Base-by-base conservation (phyloP, 1,140 invertebrate species). In the Eupristina koningsbergeri region DNA sequence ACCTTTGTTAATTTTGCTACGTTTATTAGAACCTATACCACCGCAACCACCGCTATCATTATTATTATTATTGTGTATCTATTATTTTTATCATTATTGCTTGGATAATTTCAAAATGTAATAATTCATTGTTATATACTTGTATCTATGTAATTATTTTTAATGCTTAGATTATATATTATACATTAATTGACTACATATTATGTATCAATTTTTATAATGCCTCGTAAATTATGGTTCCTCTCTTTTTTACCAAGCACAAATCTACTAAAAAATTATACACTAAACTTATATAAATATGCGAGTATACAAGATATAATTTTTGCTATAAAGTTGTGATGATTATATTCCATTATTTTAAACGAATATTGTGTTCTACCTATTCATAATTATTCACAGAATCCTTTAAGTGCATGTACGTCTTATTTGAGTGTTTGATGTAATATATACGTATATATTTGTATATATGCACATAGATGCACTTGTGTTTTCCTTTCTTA, bases 121-220 rank as follows among this genome's bases (percentile, higher is more conserved):
- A 77, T 63, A 78, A 75, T 83, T 79, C 47, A 81, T 81, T 87
- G 83, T 86, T 82, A 86, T 86, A 87, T 85, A 82, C 85, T 84
- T 87, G 83, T 88, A 89, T 81, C 86, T 86, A 84, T 88, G 87
- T 88, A 89, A 88, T 86, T 87, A 69, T 86, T 84, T 87, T 88
- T 87, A 85, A 86, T 87, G 71, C 81, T 75, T 85, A 86, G 81
- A 87, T 88, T 89, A 86, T 86, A 73, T 67, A 76, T 81, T 58
- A 81, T 74, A 50, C n/a, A 73, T 76, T 64, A 84, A 29, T 64
- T 80, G 41, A 75, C 31, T 63, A 53, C 19, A 80, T 19, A 80
- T n/a, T 53, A 39, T 64, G 75, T 71, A 83, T 50, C 47, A 63
- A n/a, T 63, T 74, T 64, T 84, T 80, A 74, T 73, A 64, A 73